Percentiles rank a stretch among this genome's conserved stretches.
Evolutionary conservation across 2,113 vertebrate genomes (phyloP).

Genomic region (Chionomys nivalis): DNA sequence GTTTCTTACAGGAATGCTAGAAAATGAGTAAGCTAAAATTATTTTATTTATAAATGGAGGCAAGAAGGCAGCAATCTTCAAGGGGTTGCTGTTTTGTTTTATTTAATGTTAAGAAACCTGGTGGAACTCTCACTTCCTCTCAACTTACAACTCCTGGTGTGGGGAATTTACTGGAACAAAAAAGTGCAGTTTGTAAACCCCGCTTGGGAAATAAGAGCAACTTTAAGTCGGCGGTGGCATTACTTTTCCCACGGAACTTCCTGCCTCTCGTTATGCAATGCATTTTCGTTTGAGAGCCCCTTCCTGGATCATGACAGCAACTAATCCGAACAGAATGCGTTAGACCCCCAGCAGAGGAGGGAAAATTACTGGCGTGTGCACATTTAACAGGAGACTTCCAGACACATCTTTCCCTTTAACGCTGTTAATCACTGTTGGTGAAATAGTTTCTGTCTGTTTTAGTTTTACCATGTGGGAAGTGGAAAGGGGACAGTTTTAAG

Average conservation of each 20-base stretch:
- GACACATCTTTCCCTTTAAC: not conserved
- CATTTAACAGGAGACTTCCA: not conserved
- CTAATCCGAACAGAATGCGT: constrained; percentile 60
- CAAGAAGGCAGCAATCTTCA: constrained; percentile 7
- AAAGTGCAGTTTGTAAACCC: constrained; percentile 69
- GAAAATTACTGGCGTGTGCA: not conserved
- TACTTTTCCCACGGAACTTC: constrained; percentile 57
- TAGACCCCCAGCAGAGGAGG: constrained; percentile 29
- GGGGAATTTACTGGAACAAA: constrained; percentile 62
- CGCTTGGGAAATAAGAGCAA: constrained; percentile 59
- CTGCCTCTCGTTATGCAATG: constrained; percentile 62
- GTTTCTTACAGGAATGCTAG: not conserved
- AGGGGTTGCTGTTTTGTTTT: constrained; percentile 58
- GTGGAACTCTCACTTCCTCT: constrained; percentile 32
- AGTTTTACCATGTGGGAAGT: not conserved
- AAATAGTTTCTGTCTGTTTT: not conserved
- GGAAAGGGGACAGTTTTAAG: not conserved
- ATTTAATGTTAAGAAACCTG: constrained; percentile 58
- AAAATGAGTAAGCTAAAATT: constrained; percentile 23
- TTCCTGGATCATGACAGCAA: constrained; percentile 59
- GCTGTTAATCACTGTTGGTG: not conserved
- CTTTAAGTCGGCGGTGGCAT: constrained; percentile 40
- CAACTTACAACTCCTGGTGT: not conserved
- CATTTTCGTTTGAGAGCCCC: constrained; percentile 15
- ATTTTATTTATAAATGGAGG: constrained; percentile 53